These are phyloP conservation scores for Haliclona indistincta DNA, from an alignment of 37 sponge, comb jelly and placozoan species.

Conservation along the genomic window DNA sequence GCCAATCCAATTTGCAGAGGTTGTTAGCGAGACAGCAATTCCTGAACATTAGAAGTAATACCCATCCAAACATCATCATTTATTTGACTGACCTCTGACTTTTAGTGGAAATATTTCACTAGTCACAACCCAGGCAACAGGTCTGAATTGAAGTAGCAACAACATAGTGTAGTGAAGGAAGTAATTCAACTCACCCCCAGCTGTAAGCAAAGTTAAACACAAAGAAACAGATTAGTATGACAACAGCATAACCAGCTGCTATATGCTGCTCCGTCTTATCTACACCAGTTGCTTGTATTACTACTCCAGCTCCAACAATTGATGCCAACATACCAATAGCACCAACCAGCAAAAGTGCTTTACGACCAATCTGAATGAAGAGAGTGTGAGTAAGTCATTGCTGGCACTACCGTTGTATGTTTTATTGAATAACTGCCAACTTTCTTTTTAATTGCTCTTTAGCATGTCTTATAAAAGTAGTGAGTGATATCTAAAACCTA, in stretches of 20 bases:
- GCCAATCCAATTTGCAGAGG: constrained; percentile 73
- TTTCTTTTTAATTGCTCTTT: too few species aligned
- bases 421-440: too few species aligned
- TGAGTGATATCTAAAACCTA: too few species aligned
- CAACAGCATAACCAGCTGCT: constrained; percentile 51
- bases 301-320: constrained; percentile 24
- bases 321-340: constrained; percentile 62
- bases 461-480: too few species aligned
- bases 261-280: not conserved
- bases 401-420: too few species aligned
- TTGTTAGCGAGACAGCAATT: constrained; percentile 59
- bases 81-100: constrained; percentile 42
- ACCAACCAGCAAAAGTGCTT: constrained; percentile 60
- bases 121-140: constrained; percentile 76
- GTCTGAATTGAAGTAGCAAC: constrained; percentile 28
- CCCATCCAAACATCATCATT: not conserved
- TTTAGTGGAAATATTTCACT: constrained; percentile 79
- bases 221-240: constrained; percentile 55
- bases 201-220: constrained; percentile 79
- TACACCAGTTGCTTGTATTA: constrained; percentile 22
- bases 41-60: constrained; percentile 14
- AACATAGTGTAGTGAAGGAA: too few species aligned
- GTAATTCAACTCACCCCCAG: constrained; percentile 82
- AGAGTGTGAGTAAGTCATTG: too few species aligned
- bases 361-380: constrained; percentile 61